A percentile compares a stretch with the other conserved stretches of the same genome.
Evolutionary conservation across 2,797 vertebrate genomes (phyloP).

Genomic region (Erithacus rubecula): DNA sequence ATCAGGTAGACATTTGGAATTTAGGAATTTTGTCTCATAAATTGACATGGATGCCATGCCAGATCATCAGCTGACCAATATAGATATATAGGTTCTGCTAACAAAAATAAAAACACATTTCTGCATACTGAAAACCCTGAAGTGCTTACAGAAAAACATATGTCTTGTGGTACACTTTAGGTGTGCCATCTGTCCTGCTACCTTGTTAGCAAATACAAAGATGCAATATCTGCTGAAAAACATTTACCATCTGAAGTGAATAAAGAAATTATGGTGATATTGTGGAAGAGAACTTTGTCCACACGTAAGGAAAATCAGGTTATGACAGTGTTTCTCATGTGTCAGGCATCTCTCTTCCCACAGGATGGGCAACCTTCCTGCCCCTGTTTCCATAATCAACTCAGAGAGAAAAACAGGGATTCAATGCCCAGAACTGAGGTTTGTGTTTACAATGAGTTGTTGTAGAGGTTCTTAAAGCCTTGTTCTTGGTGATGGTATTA

Average conservation of each 20-base stretch:
- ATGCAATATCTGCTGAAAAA: not conserved
- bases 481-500: not conserved
- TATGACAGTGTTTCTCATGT: not conserved
- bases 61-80: not conserved
- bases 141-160: not conserved
- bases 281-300: not conserved
- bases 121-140: not conserved
- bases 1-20: not conserved
- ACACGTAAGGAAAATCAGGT: not conserved
- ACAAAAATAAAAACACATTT: not conserved
- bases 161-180: not conserved
- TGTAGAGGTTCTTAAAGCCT: not conserved
- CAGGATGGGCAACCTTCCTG: not conserved
- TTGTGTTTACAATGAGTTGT: not conserved
- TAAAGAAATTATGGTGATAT: not conserved
- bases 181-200: slow-evolving; percentile 26
- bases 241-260: not conserved
- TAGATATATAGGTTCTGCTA: not conserved
- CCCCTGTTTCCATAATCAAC: fast-evolving
- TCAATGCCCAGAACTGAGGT: not conserved
- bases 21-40: not conserved
- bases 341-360: not conserved
- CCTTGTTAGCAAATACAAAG: slow-evolving; percentile 24
- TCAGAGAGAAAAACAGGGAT: not conserved
- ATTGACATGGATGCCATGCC: not conserved